phyloP scores from a whole-genome alignment of 2,113 vertebrate genomes.

The Saccopteryx leptura region DNA sequence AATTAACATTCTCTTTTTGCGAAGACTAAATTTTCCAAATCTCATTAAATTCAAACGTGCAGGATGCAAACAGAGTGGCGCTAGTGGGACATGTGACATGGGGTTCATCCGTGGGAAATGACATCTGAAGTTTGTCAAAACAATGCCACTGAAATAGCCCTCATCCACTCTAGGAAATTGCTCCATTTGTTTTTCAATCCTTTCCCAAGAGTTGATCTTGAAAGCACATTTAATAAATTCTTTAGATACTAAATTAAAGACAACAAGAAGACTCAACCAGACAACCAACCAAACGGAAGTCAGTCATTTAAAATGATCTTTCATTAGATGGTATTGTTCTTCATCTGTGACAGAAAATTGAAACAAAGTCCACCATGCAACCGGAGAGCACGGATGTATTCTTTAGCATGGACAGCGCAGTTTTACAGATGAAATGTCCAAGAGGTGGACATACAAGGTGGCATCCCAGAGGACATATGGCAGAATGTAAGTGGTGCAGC shows the following conservation, averaged over 20 bases:
- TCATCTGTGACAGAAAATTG: neutral
- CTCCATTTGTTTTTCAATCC: neutral
- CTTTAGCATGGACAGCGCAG: neutral
- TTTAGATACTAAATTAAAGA: neutral
- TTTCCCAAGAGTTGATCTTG: neutral
- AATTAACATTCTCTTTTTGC: conserved; percentile 22
- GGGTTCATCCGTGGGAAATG: neutral
- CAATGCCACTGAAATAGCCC: neutral
- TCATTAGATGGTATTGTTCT: neutral
- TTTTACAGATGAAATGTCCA: neutral
- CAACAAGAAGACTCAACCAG: neutral
- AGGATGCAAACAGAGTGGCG: neutral
- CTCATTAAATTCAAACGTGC: conserved; percentile 17
- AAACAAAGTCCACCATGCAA: too few relatives aligned
- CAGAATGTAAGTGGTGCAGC: neutral
- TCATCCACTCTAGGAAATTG: neutral
- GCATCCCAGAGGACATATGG: neutral
- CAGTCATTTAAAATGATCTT: neutral
- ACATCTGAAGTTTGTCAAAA: neutral
- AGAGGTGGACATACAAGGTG: neutral
- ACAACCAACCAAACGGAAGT: neutral
- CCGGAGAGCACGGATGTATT: neutral
- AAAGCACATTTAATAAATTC: neutral
- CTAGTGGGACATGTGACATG: neutral
- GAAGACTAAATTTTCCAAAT: neutral